A percentile compares a stretch with the other conserved stretches of the same genome.
Evolutionary conservation across 2,113 vertebrate genomes (phyloP).

Genomic region (Mobula birostris): DNA sequence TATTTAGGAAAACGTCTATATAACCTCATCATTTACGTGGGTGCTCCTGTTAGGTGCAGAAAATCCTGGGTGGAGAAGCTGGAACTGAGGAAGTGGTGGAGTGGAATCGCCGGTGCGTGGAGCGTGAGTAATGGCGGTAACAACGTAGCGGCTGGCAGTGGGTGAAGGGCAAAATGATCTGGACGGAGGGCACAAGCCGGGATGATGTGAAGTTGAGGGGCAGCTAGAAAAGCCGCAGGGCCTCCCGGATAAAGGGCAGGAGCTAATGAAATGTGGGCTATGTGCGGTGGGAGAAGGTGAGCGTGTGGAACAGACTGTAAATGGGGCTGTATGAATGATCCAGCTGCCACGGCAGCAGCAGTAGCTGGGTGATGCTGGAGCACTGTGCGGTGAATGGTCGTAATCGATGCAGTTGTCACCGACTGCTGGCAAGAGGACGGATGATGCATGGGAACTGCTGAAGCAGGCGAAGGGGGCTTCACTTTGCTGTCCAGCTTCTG

Average conservation of each 20-base stretch:
- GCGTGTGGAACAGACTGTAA: slow-evolving; percentile 64
- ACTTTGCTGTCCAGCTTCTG: slow-evolving; percentile 58
- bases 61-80: neutral
- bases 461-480: slow-evolving; percentile 58
- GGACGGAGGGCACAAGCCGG: slow-evolving; percentile 59
- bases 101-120: slow-evolving; percentile 61
- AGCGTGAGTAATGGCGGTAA: slow-evolving; percentile 65
- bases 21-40: neutral
- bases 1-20: slow-evolving; percentile 8
- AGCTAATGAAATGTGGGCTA: slow-evolving; percentile 59
- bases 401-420: slow-evolving; percentile 63
- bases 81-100: slow-evolving; percentile 67
- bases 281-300: slow-evolving; percentile 56
- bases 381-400: slow-evolving; percentile 67
- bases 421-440: slow-evolving; percentile 59
- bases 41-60: slow-evolving; percentile 17
- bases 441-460: slow-evolving; percentile 53
- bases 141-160: slow-evolving; percentile 56
- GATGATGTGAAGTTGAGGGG: slow-evolving; percentile 61
- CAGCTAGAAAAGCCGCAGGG: slow-evolving; percentile 52
- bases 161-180: slow-evolving; percentile 57
- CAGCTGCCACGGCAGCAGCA: slow-evolving; percentile 41
- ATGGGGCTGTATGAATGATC: slow-evolving; percentile 59
- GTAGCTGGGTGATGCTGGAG: slow-evolving; percentile 61
- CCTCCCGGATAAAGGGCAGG: slow-evolving; percentile 54